These are phyloP conservation scores for Drosophila falleni DNA, from an alignment of 2,888 invertebrate species.

Conservation along the genomic window DNA sequence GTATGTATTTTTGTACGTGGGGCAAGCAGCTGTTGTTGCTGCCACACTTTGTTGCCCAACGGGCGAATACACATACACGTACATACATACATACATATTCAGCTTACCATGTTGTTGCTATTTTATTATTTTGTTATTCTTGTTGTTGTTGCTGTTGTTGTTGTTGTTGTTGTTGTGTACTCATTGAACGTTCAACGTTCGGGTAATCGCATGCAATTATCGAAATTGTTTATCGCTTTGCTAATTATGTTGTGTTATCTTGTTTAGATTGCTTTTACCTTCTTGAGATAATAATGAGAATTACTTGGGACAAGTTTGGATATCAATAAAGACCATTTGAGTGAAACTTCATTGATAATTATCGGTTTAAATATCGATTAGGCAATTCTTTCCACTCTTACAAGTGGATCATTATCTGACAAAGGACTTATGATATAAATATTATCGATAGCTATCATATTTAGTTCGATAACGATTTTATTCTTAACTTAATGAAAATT, in stretches of 20 bases:
- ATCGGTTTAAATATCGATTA: neutral
- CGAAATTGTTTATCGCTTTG: slow-evolving; percentile 50
- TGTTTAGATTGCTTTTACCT: slow-evolving; percentile 18
- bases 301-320: neutral
- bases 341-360: neutral
- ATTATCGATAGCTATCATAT: no score
- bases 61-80: slow-evolving; percentile 18
- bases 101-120: slow-evolving; percentile 16
- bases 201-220: slow-evolving; percentile 52
- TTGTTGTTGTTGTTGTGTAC: slow-evolving; percentile 4
- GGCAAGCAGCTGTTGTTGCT: slow-evolving; percentile 12
- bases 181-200: slow-evolving; percentile 16
- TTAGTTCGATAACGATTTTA: no score
- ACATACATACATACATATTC: no score
- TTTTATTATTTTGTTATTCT: neutral
- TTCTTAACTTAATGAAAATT: no score
- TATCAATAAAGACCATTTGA: slow-evolving; percentile 1
- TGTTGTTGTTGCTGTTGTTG: neutral
- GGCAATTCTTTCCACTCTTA: no score
- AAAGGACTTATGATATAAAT: neutral
- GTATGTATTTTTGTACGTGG: neutral
- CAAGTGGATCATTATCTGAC: neutral
- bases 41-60: slow-evolving; percentile 14
- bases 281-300: slow-evolving; percentile 10
- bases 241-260: slow-evolving; percentile 38